Evolutionary conservation across 2,888 invertebrate species (phyloP), one percentile per base, ranked within the genome.

Genomic region (Tipula lateralis): DNA sequence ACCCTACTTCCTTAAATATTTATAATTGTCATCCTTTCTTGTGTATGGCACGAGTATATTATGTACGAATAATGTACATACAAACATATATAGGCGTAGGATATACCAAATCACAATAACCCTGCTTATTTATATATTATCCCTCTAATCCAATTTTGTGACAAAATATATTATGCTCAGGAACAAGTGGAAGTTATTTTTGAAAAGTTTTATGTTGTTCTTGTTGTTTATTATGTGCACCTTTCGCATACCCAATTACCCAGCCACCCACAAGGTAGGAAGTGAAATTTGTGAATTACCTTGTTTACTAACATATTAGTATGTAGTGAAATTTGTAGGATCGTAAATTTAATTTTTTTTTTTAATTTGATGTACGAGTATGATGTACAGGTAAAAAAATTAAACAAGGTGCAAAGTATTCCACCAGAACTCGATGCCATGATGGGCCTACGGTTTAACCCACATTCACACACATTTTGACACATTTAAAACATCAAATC

Each of bases 1-100:
- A n/a, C 66, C 66, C 66, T 66, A 66, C 66, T 66, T 66, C 66
- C 24, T 66, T 66, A 66, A 66, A 66, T 66, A 66, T 66, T 66
- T 66, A 66, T 66, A 66, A 66, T 66, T 66, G 24, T 66, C 24
- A 66, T 66, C 66, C 66, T 24, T 66, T 66, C 24, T 66, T 66
- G 24, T 66, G 16, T 50, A 50, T 34, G n/a, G n/a, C n/a, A n/a
- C n/a, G n/a, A n/a, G n/a, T n/a, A n/a, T n/a, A n/a, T n/a, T 12
- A 34, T 34, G 34, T 34, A 2, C 34, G 34, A n/a, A n/a, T n/a
- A n/a, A n/a, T n/a, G 1, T 12, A 5, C 9, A 34, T 34, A 34
- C 9, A 9, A 9, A 34, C 34, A n/a, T 34, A 34, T 9, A 36
- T 7, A 36, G 36, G 36, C 36, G 12, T 9, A 36, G 12, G 9